Base-by-base conservation (phyloP, 1,140 invertebrate species). In the Trachelipus rathkii region DNA sequence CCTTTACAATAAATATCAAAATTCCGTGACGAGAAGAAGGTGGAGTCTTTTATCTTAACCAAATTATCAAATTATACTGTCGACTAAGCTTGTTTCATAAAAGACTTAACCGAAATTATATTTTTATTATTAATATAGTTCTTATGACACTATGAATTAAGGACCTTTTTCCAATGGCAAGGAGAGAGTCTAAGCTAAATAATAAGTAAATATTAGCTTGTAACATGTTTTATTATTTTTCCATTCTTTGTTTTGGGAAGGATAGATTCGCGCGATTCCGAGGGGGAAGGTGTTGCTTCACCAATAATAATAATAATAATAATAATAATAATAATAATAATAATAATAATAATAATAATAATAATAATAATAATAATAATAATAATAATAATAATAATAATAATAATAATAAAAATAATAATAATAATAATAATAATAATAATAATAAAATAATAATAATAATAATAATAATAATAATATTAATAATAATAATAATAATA, bases 181-280 rank as follows among this genome's bases (percentile, higher is more conserved):
- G 11, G 50, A 60, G 11, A 3, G 19, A 13, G 2, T 19, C 11
- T 60, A 60, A 60, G 50, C 19, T 60, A 60, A 60, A 60, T 60
- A 60, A 60, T 60, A 60, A 60, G 50, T 60, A 60, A 60, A 60
- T 60, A 60, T 60, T 60, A 60, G 50, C 50, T 60, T 60, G 50
- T 60, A 60, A 60, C 50, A 60, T 60, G 50, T 60, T 60, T 60
- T 60, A 60, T 60, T 60, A 60, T 60, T 60, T 60, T 60, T 60
- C 33, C 19, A 60, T 60, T 60, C 50, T 60, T 60, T 60, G 50
- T 60, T 60, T 60, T 60, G 50, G 50, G 50, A 60, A 60, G 50
- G 50, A 60, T 60, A 19, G 50, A 13, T 60, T 19, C 19, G 11
- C 19, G 11, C 19, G 50, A 19, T 15, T 60, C 50, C 11, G 3